phyloP scores from a whole-genome alignment of 2,797 vertebrate species.

The Balearica regulorum region DNA sequence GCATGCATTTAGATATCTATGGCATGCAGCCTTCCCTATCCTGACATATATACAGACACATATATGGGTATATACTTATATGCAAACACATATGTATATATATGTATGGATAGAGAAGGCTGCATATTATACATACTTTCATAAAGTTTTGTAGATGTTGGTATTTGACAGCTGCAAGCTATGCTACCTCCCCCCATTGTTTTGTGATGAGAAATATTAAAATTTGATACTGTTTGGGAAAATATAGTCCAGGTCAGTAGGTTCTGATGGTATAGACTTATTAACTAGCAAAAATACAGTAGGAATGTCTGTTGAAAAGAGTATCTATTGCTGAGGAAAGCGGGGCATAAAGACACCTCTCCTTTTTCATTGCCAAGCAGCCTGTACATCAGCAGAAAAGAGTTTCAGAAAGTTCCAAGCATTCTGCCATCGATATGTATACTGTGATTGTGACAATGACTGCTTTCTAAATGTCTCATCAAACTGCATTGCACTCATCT shows the following conservation, averaged over 20 bases:
- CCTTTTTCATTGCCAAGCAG: not conserved
- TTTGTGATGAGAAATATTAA: not conserved
- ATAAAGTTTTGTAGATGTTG: not conserved
- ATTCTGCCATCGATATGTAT: not conserved
- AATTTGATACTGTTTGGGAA: not conserved
- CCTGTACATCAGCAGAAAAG: not conserved
- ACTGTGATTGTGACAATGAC: not conserved
- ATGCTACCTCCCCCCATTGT: not conserved
- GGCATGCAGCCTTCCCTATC: not conserved
- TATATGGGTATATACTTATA: no score
- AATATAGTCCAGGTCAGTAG: not conserved
- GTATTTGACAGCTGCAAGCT: not conserved
- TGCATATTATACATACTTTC: not conserved
- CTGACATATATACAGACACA: not conserved
- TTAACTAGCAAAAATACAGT: not conserved
- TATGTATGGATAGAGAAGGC: not conserved
- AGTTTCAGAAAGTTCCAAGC: not conserved
- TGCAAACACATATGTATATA: not conserved
- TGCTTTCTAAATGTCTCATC: not conserved
- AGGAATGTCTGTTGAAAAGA: not conserved
- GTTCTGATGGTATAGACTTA: not conserved
- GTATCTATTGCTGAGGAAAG: not conserved
- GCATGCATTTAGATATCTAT: not conserved
- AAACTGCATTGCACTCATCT: not conserved
- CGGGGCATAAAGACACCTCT: not conserved